Base-by-base conservation (phyloP, 2,797 vertebrate genomes). In the Rhinogobio ventralis region DNA sequence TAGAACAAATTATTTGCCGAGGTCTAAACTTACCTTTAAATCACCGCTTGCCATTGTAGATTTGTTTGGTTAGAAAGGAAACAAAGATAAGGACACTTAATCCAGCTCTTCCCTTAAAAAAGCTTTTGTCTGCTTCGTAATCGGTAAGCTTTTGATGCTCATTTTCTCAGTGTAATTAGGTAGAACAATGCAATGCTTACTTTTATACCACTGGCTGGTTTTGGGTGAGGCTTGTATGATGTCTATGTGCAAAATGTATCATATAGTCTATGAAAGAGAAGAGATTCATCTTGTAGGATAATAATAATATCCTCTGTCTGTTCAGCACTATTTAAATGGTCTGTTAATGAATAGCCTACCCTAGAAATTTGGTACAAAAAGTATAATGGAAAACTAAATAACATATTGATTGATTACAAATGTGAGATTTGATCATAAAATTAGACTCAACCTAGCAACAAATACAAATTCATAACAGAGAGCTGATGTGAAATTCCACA, bases 191-290 rank as follows among this genome's bases (percentile, higher is more conserved):
- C 33, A 36, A 4, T 72, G 23, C 28, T 62, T 68, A 39, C 51
- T 81, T 62, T 86, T 83, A 73, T 73, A 87, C 69, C 51, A 20
- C 19, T 46, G 46, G 30, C 11, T 67, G 51, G 89, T 85, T 90
- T 90, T 85, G 81, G 90, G 83, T 83, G 89, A 85, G 86, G 86
- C 88, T 81, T 67, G 57, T 49, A 83, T 84, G 84, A 79, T 87
- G 66, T 75, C 55, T 81, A 86, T 73, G 87, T 28, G 88, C 86
- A 90, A 88, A 90, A 91, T 94, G 90, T 92, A 89, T 88, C 87
- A 86, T 42, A 86, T 46, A n/a, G 67, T 57, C 45, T 57, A 57
- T 57, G 10, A 57, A n/a, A 36, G 68, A 81, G 68, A 84, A 19
- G 4, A 86, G 76, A 76, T 46, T 55, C 3, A 60, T 68, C 28